Conservation (phyloP, 2,113 vertebrate species). For the Pristiophorus japonicus region DNA sequence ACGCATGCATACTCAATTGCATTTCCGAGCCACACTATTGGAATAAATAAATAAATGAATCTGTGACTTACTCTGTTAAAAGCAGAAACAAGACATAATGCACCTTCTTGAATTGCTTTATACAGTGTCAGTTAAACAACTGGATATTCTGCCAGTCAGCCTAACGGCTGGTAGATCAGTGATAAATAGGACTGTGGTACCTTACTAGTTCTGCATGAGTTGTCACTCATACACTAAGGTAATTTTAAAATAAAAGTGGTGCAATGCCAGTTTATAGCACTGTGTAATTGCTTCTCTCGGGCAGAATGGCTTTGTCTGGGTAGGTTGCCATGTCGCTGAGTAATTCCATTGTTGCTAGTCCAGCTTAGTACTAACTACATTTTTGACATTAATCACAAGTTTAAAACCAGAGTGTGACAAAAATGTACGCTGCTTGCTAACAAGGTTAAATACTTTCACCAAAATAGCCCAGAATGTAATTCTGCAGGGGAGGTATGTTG, state of each 20-base stretch:
- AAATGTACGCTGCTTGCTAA: neutral
- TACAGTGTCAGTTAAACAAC: neutral
- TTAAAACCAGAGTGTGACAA: neutral
- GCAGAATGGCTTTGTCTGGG: neutral
- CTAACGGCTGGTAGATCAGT: neutral
- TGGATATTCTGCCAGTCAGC: neutral
- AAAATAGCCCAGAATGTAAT: neutral
- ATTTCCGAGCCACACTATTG: neutral
- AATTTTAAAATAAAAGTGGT: neutral
- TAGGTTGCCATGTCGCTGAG: neutral
- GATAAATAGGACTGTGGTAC: neutral
- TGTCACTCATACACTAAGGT: neutral
- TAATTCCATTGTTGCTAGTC: neutral
- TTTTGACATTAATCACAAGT: neutral
- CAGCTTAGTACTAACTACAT: neutral
- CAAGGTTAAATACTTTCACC: neutral
- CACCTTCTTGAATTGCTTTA: neutral
- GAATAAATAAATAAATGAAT: neutral
- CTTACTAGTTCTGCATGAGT: neutral
- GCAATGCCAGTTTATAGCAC: neutral
- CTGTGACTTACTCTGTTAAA: neutral
- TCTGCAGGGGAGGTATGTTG: neutral
- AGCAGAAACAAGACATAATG: neutral
- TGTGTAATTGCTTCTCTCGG: neutral
- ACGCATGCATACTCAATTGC: neutral